These are phyloP conservation scores for Drosophila orosa DNA, from an alignment of 1,140 invertebrate species.

Conservation along the genomic window DNA sequence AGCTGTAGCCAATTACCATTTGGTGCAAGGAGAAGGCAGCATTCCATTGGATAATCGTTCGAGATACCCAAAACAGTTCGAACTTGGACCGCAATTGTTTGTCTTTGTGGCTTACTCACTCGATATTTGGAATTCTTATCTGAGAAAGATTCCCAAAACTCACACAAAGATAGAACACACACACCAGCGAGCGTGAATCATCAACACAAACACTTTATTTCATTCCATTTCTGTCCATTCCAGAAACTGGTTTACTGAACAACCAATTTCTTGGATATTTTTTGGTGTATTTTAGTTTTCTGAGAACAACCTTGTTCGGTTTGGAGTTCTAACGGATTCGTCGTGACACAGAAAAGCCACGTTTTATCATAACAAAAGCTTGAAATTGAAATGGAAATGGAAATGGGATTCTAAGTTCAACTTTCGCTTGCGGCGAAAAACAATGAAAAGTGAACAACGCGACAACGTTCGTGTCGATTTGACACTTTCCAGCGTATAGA, in stretches of 20 bases:
- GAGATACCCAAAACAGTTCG: constrained; percentile 3
- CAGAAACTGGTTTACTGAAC: constrained; percentile 34
- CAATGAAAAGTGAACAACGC: constrained; percentile 36
- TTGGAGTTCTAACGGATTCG: constrained; percentile 22
- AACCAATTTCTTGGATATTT: constrained; percentile 24
- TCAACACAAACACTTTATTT: constrained; percentile 27
- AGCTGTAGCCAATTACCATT: constrained; percentile 1
- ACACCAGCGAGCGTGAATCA: constrained; percentile 34
- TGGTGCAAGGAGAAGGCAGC: neutral
- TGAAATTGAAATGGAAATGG: constrained; percentile 9
- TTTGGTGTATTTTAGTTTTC: constrained; percentile 21
- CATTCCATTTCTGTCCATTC: constrained; percentile 9
- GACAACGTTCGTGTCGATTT: constrained; percentile 27
- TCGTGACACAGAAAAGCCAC: constrained; percentile 18
- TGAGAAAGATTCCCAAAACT: constrained; percentile 24
- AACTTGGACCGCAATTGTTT: constrained; percentile 16
- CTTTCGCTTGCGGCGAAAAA: constrained; percentile 37
- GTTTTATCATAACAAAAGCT: constrained; percentile 23
- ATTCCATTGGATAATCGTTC: constrained; percentile 7
- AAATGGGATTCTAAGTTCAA: constrained; percentile 30
- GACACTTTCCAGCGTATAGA: constrained; percentile 33
- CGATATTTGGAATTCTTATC: constrained; percentile 28
- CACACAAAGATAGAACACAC: constrained; percentile 9
- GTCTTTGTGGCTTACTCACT: constrained; percentile 32
- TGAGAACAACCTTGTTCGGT: constrained; percentile 9